Evolutionary conservation across 2,113 vertebrate species (phyloP).

Genomic region (Cercopithecus mona): DNA sequence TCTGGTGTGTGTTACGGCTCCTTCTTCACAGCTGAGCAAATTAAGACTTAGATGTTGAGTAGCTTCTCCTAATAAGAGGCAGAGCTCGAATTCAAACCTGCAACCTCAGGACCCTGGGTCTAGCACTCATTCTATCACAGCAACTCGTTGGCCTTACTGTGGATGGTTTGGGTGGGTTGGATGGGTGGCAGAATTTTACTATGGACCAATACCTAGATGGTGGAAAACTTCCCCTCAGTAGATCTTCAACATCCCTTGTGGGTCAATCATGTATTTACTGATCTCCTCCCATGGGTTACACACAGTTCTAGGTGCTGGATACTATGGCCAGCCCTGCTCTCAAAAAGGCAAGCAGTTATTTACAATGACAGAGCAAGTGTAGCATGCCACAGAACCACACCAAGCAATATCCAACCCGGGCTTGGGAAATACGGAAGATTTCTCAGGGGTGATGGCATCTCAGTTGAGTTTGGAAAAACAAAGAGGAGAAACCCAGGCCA

Average conservation of each 20-base stretch:
- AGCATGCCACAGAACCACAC: rapidly evolving
- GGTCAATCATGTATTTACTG: neutral
- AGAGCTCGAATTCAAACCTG: neutral
- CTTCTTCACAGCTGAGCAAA: neutral
- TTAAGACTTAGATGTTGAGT: neutral
- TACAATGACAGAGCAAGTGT: neutral
- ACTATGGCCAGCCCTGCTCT: neutral
- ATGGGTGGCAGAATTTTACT: neutral
- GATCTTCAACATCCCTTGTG: neutral
- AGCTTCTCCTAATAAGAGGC: neutral
- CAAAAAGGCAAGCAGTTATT: too few species aligned
- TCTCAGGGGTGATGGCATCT: neutral
- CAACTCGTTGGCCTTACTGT: neutral
- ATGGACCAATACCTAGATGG: rapidly evolving
- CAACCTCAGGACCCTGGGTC: neutral
- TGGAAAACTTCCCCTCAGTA: neutral
- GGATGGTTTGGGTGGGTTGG: rapidly evolving
- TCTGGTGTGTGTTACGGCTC: rapidly evolving
- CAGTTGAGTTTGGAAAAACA: neutral
- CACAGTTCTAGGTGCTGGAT: neutral
- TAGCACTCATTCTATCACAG: rapidly evolving
- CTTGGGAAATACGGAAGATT: rapidly evolving
- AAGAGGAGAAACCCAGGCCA: neutral
- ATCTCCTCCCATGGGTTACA: too few species aligned
- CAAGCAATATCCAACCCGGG: neutral